These are phyloP conservation scores for Sphaerophoria taeniata DNA, from an alignment of 2,888 invertebrate genomes.

Conservation along the genomic window DNA sequence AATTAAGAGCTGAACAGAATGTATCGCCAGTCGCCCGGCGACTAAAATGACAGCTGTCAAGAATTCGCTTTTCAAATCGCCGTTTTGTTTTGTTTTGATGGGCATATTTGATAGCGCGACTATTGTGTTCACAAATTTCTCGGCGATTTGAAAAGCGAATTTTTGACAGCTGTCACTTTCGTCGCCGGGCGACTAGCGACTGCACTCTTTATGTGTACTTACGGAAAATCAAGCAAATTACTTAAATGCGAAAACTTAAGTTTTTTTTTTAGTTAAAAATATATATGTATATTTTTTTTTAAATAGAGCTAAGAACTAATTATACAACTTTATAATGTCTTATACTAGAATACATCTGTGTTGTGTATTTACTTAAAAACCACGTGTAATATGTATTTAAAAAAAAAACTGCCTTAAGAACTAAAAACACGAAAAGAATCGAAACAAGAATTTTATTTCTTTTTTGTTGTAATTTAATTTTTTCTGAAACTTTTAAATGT, in stretches of 20 bases:
- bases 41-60: no score
- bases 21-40: no score
- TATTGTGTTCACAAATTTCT: no score
- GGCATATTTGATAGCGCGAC: no score
- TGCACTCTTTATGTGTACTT: constrained; percentile 61
- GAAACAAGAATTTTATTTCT: constrained; percentile 1
- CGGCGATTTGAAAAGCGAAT: no score
- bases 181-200: no score
- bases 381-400: neutral
- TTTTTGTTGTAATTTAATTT: constrained; percentile 44
- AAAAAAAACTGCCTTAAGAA: constrained; percentile 64
- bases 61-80: no score
- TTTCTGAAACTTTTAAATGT: constrained; percentile 26
- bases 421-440: constrained; percentile 35
- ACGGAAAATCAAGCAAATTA: constrained; percentile 32
- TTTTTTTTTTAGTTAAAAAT: neutral
- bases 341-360: constrained; percentile 44
- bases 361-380: constrained; percentile 34
- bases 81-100: constrained; percentile 13
- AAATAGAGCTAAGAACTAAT: constrained; percentile 44
- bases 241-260: constrained; percentile 42
- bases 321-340: constrained; percentile 20
- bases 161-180: no score
- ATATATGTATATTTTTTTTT: constrained; percentile 16
- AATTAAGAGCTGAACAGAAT: no score